Evolutionary conservation across 2,888 invertebrate genomes (phyloP), one percentile per base, ranked within the genome.

Genomic region (Herminia tarsipennalis): DNA sequence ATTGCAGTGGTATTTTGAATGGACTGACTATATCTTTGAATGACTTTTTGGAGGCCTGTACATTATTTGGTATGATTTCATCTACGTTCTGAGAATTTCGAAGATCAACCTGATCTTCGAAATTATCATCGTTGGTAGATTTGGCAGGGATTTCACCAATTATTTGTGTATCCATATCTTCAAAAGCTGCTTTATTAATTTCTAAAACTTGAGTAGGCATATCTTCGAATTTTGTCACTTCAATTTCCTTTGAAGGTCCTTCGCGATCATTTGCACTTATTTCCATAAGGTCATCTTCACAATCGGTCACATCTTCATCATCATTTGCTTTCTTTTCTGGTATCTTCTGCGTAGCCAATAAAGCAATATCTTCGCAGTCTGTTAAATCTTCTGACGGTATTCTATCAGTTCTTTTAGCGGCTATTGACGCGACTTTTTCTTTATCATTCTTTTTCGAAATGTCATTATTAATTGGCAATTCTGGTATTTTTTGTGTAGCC

Each of bases 1-100:
- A 80, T 27, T 64, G 55, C 1, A 73, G 52, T 3, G 90, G 89
- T 21, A 86, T 57, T 77, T 89, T 90, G 66, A 90, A 90, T 8
- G 76, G 77, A 50, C 74, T 78, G 5, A 70, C 53, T n/a, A 73
- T 60, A 22, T 76, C 71, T 49, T 73, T 57, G 2, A 57, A 53
- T 20, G 41, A 43, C 21, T 56, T 40, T 44, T 59, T 39, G 13
- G 24, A 20, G 14, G 14, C 29, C 14, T 29, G 17, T 30, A 12
- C 35, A 40, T 56, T 60, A 20, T 52, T 35, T 39, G 52, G 43
- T 20, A 49, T 36, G 32, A 64, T 61, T 38, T 71, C 66, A n/a
- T 54, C 58, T 48, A 84, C 50, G 20, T 81, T 63, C 70, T 86
- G 84, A 0, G 83, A n/a, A n/a, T n/a, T n/a, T 86, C 4, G 70